Evolutionary conservation across 2,797 vertebrate genomes (phyloP), one percentile per base, ranked within the genome.

Genomic region (Lepus townsendii): DNA sequence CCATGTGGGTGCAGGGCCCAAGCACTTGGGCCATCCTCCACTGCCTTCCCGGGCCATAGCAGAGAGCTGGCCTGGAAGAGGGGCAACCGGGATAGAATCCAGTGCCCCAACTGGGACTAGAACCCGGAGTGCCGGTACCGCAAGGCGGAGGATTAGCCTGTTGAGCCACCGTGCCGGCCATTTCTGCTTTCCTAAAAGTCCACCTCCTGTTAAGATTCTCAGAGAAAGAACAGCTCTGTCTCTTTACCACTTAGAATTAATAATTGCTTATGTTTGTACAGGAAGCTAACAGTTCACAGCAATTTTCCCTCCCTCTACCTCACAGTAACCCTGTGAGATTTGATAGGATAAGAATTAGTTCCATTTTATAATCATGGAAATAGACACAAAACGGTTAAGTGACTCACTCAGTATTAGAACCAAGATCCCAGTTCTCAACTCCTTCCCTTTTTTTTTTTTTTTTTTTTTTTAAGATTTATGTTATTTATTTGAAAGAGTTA

Each of bases 271-370:
- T 75, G 22, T 86, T 96, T 94, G 57, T 77, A 32, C 27, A 85
- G 82, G 80, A 92, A 83, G 88, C 30, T 91, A 82, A 68, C 20
- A 75, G 73, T 90, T 91, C 10, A n/a, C 22, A 84, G 38, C 38
- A 90, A 2, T 84, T 78, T 90, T 57, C 52, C 68, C 54, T 84
- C 9, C 71, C 95, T 93, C 76, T 10, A 94, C 22, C 8, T 95
- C 1, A 77, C 47, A 77, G 68, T 73, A 86, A 57, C n/a, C 20
- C 3, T 79, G 72, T 78, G 83, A 83, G 38, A 88, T 85, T 85
- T 60, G 57, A 57, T 94, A 78, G 65, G 50, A 60, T 88, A 92
- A 83, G 47, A 87, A 92, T 92, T 92, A n/a, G 27, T 88, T 88
- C 32, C 17, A 27, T 89, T 90, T 69, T 69, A 66, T 20, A 88